Percentiles rank a stretch among this genome's conserved stretches.
These are phyloP conservation scores for Sclerurus mexicanus DNA, from an alignment of 2,113 vertebrate genomes.

Conservation along the genomic window DNA sequence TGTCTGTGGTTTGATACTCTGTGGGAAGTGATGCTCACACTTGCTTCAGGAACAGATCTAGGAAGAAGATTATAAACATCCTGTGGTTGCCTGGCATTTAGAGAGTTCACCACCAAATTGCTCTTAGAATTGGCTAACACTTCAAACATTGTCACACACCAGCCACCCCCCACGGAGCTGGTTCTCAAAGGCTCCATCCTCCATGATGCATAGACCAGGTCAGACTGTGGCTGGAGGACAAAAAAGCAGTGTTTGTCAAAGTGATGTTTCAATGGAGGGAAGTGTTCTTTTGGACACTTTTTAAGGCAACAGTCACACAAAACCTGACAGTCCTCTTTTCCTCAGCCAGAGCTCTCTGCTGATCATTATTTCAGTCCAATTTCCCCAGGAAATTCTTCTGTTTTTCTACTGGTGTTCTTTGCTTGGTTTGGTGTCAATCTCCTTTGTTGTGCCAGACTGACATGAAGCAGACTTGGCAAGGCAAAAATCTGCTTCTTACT, in stretches of 20 bases:
- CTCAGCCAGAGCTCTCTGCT: background rate
- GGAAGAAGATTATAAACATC: background rate
- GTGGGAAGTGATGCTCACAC: background rate
- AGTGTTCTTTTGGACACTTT: background rate
- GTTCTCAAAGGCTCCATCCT: background rate
- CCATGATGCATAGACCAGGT: background rate
- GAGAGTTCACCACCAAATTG: background rate
- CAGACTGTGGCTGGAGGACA: background rate
- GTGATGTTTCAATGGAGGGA: background rate
- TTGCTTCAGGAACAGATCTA: background rate
- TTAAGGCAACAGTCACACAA: background rate
- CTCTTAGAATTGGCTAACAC: background rate
- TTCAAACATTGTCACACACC: background rate
- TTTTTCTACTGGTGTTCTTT: background rate
- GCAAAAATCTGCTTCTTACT: background rate
- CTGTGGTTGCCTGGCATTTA: rapidly evolving
- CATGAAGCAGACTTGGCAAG: background rate
- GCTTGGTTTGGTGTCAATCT: background rate
- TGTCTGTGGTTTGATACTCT: background rate
- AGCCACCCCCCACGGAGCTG: background rate
- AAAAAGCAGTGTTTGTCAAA: background rate
- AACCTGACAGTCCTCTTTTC: background rate
- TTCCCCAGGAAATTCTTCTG: background rate
- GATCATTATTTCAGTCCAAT: background rate
- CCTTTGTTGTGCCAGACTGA: background rate